Percentiles rank a stretch among this genome's conserved stretches.
Evolutionary conservation across 2,888 invertebrate species (phyloP).

Genomic region (Uropetala carovei): DNA sequence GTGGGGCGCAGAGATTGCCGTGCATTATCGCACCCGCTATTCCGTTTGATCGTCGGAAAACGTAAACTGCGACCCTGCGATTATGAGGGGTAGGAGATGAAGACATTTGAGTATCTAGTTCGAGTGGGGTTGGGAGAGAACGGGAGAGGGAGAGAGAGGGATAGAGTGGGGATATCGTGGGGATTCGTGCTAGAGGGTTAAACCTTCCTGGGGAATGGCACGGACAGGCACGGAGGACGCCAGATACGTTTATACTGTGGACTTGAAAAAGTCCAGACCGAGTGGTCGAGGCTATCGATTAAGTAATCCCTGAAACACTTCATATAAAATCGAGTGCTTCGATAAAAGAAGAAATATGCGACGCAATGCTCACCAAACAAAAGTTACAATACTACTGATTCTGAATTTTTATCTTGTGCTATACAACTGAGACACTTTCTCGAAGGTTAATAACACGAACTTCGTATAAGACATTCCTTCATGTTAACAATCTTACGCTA

Average conservation of each 20-base stretch:
- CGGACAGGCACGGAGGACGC: conserved; percentile 45
- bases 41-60: not conserved
- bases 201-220: conserved; percentile 21
- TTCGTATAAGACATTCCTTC: too few species aligned
- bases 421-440: too few species aligned
- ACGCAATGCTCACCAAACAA: too few species aligned
- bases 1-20: too few species aligned
- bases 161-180: not conserved
- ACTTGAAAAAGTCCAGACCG: conserved; percentile 9
- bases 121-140: not conserved
- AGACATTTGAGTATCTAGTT: not conserved
- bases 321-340: not conserved
- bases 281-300: conserved; percentile 44
- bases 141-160: not conserved
- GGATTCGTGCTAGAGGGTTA: conserved; percentile 16
- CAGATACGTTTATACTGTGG: not conserved
- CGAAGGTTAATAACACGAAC: too few species aligned
- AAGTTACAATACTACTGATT: too few species aligned
- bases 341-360: too few species aligned
- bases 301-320: conserved; percentile 19
- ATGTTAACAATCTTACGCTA: too few species aligned
- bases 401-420: too few species aligned
- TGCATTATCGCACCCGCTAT: too few species aligned
- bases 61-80: not conserved
- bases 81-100: not conserved